Evolutionary conservation across 2,888 invertebrate species (phyloP).

Genomic region (Calliscelio sp.): DNA sequence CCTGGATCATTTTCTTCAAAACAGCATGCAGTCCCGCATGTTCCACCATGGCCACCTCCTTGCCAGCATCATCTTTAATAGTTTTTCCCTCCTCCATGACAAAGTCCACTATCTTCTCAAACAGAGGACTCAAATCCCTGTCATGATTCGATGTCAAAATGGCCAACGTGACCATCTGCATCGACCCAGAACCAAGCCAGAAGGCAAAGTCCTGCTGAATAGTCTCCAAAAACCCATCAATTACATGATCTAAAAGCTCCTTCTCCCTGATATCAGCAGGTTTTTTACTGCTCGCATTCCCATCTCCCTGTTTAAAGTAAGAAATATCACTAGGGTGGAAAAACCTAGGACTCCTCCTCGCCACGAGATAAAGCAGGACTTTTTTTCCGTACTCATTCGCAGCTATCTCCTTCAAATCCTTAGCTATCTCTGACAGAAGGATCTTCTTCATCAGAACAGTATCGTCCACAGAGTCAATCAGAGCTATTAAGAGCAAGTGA

Average conservation of each 20-base stretch:
- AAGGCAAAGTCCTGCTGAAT: constrained; percentile 88
- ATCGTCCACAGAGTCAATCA: constrained; percentile 97
- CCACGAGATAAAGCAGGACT: constrained; percentile 95
- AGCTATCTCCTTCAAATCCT: constrained; percentile 89
- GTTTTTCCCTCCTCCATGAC: constrained; percentile 85
- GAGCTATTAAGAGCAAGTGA: constrained; percentile 92
- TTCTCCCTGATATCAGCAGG: constrained; percentile 88
- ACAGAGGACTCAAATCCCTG: constrained; percentile 85
- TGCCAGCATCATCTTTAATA: constrained; percentile 86
- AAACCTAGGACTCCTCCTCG: constrained; percentile 92
- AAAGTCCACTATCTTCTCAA: constrained; percentile 86
- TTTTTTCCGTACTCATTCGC: constrained; percentile 93
- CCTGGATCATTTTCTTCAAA: constrained; percentile 90
- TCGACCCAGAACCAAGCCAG: constrained; percentile 90
- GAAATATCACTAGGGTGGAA: constrained; percentile 94
- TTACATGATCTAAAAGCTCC: constrained; percentile 90
- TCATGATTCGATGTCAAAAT: constrained; percentile 89
- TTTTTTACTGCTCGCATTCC: constrained; percentile 91
- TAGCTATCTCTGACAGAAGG: constrained; percentile 90
- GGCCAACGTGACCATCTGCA: constrained; percentile 90
- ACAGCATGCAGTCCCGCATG: constrained; percentile 92
- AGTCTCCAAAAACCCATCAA: constrained; percentile 87
- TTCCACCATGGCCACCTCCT: constrained; percentile 88
- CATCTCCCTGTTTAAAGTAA: constrained; percentile 91
- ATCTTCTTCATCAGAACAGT: constrained; percentile 95